Evolutionary conservation across 2,888 invertebrate species (phyloP).

Genomic region (Synergus laeviventris): DNA sequence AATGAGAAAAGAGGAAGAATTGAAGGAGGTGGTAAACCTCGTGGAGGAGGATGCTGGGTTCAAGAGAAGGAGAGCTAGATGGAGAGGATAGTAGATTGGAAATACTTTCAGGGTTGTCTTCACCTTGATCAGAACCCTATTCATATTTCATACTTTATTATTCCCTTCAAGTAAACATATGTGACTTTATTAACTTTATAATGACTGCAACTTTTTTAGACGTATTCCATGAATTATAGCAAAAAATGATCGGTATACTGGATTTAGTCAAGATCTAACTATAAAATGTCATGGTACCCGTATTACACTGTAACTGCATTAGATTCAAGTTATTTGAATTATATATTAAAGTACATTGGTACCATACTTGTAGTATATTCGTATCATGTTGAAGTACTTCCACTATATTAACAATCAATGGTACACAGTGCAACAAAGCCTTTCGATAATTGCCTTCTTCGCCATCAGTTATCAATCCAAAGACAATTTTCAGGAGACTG

Average conservation of each 20-base stretch:
- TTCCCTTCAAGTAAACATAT: not conserved
- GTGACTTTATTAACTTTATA: not conserved
- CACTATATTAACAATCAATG: too few species aligned
- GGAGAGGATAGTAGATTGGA: not conserved
- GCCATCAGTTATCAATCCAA: not conserved
- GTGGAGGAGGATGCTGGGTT: not conserved
- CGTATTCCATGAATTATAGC: not conserved
- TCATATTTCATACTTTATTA: not conserved
- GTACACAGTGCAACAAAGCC: too few species aligned
- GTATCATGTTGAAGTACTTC: too few species aligned
- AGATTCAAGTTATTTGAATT: too few species aligned
- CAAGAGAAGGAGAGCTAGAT: not conserved
- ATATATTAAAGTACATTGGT: too few species aligned
- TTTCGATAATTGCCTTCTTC: too few species aligned
- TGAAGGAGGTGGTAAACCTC: slow-evolving; percentile 10
- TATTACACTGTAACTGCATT: too few species aligned
- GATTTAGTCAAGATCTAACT: not conserved
- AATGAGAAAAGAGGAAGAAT: not conserved
- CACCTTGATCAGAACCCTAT: not conserved
- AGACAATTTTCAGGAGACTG: slow-evolving; percentile 2
- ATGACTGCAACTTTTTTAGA: not conserved
- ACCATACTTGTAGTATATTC: too few species aligned
- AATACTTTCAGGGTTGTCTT: not conserved
- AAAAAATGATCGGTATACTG: too few species aligned
- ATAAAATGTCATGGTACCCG: too few species aligned